Evolutionary conservation across 2,888 invertebrate species (phyloP).

Genomic region (Micoletzkya japonica): DNA sequence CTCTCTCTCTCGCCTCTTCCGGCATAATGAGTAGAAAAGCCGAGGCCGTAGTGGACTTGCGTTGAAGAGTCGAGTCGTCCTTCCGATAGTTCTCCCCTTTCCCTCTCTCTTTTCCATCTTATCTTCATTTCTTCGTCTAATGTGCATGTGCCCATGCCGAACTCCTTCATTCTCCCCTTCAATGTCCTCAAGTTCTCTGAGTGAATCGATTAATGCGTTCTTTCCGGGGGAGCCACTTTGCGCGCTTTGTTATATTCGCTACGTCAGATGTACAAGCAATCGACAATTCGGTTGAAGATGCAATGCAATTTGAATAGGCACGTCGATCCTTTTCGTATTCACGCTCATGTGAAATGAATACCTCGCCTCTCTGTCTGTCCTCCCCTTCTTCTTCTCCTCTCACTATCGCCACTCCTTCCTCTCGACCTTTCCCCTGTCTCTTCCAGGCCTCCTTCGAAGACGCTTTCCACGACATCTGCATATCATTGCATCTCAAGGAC

Average conservation of each 20-base stretch:
- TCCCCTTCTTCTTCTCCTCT: neutral
- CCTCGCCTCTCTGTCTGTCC: neutral
- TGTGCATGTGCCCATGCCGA: neutral
- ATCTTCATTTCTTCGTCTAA: neutral
- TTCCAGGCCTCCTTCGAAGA: slow-evolving; percentile 32
- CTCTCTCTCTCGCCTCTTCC: neutral
- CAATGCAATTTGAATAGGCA: no score
- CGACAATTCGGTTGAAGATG: no score
- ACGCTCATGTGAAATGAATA: no score
- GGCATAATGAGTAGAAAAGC: neutral
- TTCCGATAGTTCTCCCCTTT: neutral
- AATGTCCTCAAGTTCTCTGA: neutral
- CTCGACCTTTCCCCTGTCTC: neutral
- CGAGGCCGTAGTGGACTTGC: no score
- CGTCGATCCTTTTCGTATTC: no score
- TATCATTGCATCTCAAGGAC: slow-evolving; percentile 31
- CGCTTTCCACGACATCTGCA: slow-evolving; percentile 32
- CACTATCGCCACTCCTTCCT: neutral
- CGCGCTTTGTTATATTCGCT: no score
- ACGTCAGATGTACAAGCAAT: no score
- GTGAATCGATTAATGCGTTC: no score
- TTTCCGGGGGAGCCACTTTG: no score
- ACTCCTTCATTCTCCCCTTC: neutral
- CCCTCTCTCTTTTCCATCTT: neutral
- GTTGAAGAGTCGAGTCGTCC: neutral